Conservation (phyloP, 2,888 invertebrate genomes). For the Falcaria lacertinaria region DNA sequence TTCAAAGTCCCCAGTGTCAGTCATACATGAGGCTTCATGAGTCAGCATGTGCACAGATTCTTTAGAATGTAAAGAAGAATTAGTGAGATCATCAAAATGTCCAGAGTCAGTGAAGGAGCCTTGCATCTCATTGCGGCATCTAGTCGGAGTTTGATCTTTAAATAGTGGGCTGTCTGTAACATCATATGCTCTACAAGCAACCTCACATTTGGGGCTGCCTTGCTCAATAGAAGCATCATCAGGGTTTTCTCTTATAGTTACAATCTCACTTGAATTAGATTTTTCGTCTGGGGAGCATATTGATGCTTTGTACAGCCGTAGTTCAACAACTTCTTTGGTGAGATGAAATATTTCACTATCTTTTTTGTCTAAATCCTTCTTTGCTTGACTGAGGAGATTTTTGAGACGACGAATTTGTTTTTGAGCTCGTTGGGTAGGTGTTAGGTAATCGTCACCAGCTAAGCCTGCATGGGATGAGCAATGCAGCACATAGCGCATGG, state of each 20-base stretch:
- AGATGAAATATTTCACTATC: slow-evolving; percentile 89
- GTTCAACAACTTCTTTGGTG: slow-evolving; percentile 89
- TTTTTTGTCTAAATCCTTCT: slow-evolving; percentile 88
- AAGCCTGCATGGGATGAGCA: slow-evolving; percentile 89
- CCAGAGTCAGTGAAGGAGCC: slow-evolving; percentile 92
- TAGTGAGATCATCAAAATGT: slow-evolving; percentile 90
- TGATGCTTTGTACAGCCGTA: slow-evolving; percentile 89
- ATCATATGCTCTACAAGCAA: slow-evolving; percentile 65
- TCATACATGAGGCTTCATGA: slow-evolving; percentile 77
- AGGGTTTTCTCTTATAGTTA: slow-evolving; percentile 86
- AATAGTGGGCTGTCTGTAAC: slow-evolving; percentile 72
- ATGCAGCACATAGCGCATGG: slow-evolving; percentile 90
- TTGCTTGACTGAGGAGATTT: slow-evolving; percentile 85
- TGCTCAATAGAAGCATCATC: slow-evolving; percentile 56
- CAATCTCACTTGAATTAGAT: slow-evolving; percentile 87
- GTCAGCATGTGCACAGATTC: slow-evolving; percentile 82
- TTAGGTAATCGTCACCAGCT: slow-evolving; percentile 90
- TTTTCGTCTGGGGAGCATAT: slow-evolving; percentile 89
- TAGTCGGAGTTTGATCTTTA: slow-evolving; percentile 66
- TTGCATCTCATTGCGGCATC: slow-evolving; percentile 82
- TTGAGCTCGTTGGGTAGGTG: slow-evolving; percentile 92
- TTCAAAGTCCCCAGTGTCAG: slow-evolving; percentile 77
- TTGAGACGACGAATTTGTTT: slow-evolving; percentile 88
- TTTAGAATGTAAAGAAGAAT: slow-evolving; percentile 88
- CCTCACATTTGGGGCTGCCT: slow-evolving; percentile 54